Percentiles rank a stretch among this genome's conserved stretches.
Conservation (phyloP, 2,888 invertebrate species). For the Timema podura region DNA sequence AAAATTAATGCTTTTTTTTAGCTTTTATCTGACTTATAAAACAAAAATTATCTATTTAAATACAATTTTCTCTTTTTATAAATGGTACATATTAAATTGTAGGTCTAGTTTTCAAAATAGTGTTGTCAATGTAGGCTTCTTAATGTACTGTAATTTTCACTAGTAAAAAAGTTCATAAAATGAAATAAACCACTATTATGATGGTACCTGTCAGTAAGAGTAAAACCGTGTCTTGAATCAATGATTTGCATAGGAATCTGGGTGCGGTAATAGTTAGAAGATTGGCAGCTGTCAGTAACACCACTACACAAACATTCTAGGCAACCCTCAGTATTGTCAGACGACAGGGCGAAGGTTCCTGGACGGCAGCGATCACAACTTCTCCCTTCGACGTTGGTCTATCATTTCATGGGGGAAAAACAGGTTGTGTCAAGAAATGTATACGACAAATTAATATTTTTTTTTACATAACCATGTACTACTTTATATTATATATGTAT, state of each 20-base stretch:
- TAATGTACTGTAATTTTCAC: no score
- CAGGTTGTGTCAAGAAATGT: background rate
- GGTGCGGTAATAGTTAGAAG: conserved; percentile 59
- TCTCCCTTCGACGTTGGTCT: conserved; percentile 73
- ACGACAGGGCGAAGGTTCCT: conserved; percentile 74
- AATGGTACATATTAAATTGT: no score
- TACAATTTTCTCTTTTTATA: no score
- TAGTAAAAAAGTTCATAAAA: no score
- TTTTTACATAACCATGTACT: background rate
- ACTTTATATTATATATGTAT: background rate
- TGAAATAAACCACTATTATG: no score
- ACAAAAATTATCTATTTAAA: no score
- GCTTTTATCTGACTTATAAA: no score
- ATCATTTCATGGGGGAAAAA: conserved; percentile 21
- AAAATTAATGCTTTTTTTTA: no score
- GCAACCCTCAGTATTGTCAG: conserved; percentile 71
- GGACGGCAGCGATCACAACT: conserved; percentile 73
- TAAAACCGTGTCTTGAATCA: conserved; percentile 53
- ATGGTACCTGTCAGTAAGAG: conserved; percentile 56
- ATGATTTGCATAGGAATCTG: conserved; percentile 63
- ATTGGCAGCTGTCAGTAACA: conserved; percentile 68
- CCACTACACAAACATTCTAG: conserved; percentile 86
- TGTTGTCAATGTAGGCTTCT: no score
- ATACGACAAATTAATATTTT: background rate
- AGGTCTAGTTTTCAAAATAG: no score